Percentiles rank a stretch among this genome's conserved stretches.
Evolutionary conservation across 2,797 vertebrate species (phyloP).

Genomic region (Champsocephalus esox): DNA sequence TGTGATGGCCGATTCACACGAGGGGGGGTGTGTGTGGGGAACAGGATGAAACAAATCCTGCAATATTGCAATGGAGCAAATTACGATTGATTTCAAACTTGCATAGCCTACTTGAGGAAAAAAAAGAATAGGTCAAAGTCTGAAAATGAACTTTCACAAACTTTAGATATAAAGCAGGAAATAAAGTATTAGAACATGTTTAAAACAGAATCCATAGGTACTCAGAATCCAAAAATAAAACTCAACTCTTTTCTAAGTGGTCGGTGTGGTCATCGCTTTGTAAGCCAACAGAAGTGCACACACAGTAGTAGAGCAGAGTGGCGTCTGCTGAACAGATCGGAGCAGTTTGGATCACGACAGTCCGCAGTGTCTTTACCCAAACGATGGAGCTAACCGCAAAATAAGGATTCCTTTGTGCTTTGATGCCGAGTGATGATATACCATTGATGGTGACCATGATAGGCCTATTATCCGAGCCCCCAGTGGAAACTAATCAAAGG

Average conservation of each 20-base stretch:
- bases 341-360: constrained; percentile 66
- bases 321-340: constrained; percentile 76
- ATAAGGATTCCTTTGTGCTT: constrained; percentile 67
- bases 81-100: background rate
- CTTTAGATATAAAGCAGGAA: background rate
- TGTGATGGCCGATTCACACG: background rate
- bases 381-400: constrained; percentile 64
- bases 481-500: constrained; percentile 70
- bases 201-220: background rate
- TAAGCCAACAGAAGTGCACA: constrained; percentile 21
- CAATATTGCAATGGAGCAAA: background rate
- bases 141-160: background rate
- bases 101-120: background rate
- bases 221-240: constrained; percentile 14
- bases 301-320: constrained; percentile 35
- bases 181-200: background rate
- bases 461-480: constrained; percentile 66
- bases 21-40: background rate
- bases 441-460: constrained; percentile 67
- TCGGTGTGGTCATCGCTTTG: constrained; percentile 20
- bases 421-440: constrained; percentile 74
- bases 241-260: background rate
- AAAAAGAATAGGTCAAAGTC: background rate
- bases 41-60: background rate
- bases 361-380: constrained; percentile 62